Conservation (phyloP, 2,113 vertebrate species). For the Verasper variegatus region DNA sequence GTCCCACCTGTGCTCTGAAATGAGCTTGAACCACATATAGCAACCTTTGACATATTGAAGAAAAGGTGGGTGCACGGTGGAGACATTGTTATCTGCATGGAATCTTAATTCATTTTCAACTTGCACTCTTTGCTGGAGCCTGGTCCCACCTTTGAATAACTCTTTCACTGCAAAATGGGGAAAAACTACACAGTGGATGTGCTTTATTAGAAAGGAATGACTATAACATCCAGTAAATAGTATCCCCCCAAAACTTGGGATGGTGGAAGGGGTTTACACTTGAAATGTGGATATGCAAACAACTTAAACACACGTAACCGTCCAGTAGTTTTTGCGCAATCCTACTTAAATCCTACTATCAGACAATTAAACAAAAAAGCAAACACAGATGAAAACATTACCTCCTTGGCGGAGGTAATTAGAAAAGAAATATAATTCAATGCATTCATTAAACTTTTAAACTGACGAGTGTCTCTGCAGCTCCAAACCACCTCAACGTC, state of each 20-base stretch:
- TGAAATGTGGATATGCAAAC: too few relatives aligned
- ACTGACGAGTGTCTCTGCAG: too few relatives aligned
- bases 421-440: not conserved
- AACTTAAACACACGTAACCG: too few relatives aligned
- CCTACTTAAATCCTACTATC: too few relatives aligned
- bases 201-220: not conserved
- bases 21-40: slow-evolving; percentile 16
- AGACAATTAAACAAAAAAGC: too few relatives aligned
- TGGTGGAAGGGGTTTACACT: too few relatives aligned
- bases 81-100: not conserved
- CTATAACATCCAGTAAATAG: not conserved
- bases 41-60: slow-evolving; percentile 25
- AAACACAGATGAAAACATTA: too few relatives aligned
- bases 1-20: slow-evolving; percentile 19
- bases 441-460: not conserved
- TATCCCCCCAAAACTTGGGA: too few relatives aligned
- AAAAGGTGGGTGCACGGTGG: slow-evolving; percentile 10
- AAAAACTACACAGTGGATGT: not conserved
- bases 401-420: too few relatives aligned
- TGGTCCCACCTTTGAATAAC: not conserved
- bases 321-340: too few relatives aligned
- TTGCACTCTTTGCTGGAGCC: not conserved
- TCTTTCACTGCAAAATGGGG: not conserved
- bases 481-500: not conserved
- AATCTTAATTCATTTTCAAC: slow-evolving; percentile 28